Base-by-base conservation (phyloP, 2,113 vertebrate species). In the Asarcornis scutulata region DNA sequence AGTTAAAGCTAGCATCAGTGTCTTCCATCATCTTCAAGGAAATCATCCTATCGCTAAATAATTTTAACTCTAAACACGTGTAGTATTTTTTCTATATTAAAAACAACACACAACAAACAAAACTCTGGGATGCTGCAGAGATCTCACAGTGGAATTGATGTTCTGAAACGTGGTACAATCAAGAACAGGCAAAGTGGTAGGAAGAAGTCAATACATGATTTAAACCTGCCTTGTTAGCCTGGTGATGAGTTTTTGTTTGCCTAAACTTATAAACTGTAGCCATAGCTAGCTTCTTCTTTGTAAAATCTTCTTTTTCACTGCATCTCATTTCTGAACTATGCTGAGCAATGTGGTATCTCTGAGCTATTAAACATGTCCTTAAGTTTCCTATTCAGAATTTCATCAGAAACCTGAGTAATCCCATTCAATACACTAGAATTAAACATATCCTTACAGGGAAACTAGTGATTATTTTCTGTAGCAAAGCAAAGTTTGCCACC, bases 191-290 rank as follows among this genome's bases (percentile, higher is more conserved):
- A n/a, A 69, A 23, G 4, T 73, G 12, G 1, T 4, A 77, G 12
- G 17, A 84, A 67, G 59, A 62, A 20, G 13, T 25, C 50, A 76
- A 16, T 9, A 68, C 55, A 5, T 20, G 2, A 62, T 74, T 74
- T 55, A 74, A 67, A 55, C 8, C 29, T 72, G 3, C 14, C 27
- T 48, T 63, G 71, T 88, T 55, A 71, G 5, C n/a, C 40, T 91
- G 46, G 15, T 0, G 2, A 25, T 76, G 1, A 2, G 3, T 0
- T 82, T 86, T 46, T 48, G 4, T 59, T 85, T 80, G 12, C 42
- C n/a, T 83, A 38, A 86, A 50, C 1, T 3, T 22, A 16, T 12
- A 0, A 64, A 56, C 0, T 53, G 86, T 42, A 60, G 6, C 27
- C 31, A 27, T 25, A 73, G 6, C 42, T 66, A 87, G 5, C 2